A percentile compares a stretch with the other conserved stretches of the same genome.
phyloP scores from a whole-genome alignment of 2,888 invertebrate species.

The Hirtodrosophila histrioides region DNA sequence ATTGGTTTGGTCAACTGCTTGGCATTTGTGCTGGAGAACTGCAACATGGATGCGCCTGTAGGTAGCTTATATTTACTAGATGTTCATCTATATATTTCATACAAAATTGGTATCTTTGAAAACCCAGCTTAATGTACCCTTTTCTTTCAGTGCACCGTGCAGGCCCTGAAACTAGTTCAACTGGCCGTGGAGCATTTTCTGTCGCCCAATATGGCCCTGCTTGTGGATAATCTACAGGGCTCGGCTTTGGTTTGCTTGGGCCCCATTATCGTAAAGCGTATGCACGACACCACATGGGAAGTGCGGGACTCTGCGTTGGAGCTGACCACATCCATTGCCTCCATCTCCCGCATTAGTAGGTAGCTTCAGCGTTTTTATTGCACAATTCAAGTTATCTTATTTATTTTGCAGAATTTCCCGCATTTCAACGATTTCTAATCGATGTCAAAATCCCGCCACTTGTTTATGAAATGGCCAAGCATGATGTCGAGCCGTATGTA shows the following conservation, averaged over 20 bases:
- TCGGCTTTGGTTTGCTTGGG: constrained; percentile 88
- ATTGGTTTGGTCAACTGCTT: constrained; percentile 87
- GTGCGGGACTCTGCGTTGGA: constrained; percentile 91
- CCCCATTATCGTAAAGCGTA: constrained; percentile 88
- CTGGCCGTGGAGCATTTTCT: constrained; percentile 90
- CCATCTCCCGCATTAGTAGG: constrained; percentile 90
- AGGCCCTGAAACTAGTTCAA: constrained; percentile 89
- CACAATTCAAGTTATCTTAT: background rate
- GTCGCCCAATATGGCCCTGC: constrained; percentile 90
- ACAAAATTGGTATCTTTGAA: no score
- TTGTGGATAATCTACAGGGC: constrained; percentile 88
- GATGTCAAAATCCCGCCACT: constrained; percentile 88
- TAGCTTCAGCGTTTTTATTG: background rate
- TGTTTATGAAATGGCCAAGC: constrained; percentile 87
- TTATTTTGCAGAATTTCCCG: constrained; percentile 88
- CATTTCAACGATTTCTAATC: constrained; percentile 89
- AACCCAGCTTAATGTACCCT: constrained; percentile 5
- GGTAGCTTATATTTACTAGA: constrained; percentile 28
- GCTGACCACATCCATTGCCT: constrained; percentile 88
- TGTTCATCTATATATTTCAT: background rate
- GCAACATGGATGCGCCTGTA: constrained; percentile 86
- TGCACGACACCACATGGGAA: constrained; percentile 91
- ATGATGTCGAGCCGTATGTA: constrained; percentile 90
- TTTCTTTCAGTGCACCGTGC: constrained; percentile 87
- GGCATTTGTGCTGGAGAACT: constrained; percentile 85